Base-by-base conservation (phyloP, 2,797 vertebrate genomes). In the Florisuga fusca region DNA sequence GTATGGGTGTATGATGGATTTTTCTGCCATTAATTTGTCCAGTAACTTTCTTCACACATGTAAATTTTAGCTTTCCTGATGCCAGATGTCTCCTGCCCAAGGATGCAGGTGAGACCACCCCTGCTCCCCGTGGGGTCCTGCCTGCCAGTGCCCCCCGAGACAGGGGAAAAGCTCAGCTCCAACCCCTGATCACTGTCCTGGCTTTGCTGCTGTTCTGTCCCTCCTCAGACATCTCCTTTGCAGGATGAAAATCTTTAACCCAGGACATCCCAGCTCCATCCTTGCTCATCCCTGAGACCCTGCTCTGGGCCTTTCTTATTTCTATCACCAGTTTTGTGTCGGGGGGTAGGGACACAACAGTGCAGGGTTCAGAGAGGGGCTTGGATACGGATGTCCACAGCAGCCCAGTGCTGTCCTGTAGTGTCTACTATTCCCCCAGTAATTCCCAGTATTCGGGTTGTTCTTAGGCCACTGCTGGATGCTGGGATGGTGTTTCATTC, bases 21-120 rank as follows among this genome's bases (percentile, higher is more conserved):
- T 93, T 92, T 66, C 77, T 51, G 77, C 31, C 62, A 55, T 78
- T 92, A 90, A 93, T 93, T 93, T 90, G 90, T 73, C 78, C 51
- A 2, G 71, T 93, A 86, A 43, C 74, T 92, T 92, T 74, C 31
- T 90, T 74, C 89, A 93, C 90, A 29, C 63, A 43, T 87, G 92
- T 89, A 79, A 84, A 92, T 94, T 90, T 62, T 59, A 31, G 64
- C 71, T 92, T 69, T 63, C 66, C 6, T 10, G 7, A 2, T 59
- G 82, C 27, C 45, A 68, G 53, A 79, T 26, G 19, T 61, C 57
- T 77, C 7, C 21, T 18, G 55, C 15, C 45, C 48, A 72, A 46
- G 19, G 12, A 3, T 0, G 2, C 33, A 14, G 6, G 4, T 38
- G 62, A 64, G 46, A 67, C 7, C 20, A 17, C 26, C n/a, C 23